Conservation (phyloP, 2,888 invertebrate species). For the Caenorhabditis sinica region DNA sequence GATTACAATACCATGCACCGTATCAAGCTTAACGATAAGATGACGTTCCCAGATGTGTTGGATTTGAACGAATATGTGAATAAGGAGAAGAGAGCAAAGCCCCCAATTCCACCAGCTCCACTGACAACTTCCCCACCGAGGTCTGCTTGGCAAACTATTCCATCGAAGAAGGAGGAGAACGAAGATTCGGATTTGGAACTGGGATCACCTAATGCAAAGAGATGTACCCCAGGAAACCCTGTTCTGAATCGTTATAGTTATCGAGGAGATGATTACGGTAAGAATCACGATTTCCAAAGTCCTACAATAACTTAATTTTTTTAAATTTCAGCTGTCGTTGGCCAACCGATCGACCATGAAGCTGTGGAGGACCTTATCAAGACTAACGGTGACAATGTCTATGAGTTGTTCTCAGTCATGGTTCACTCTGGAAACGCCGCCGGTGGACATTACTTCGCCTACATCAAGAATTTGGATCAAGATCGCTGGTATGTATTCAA, state of each 20-base stretch:
- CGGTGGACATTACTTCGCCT: conserved; percentile 94
- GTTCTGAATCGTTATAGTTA: conserved; percentile 27
- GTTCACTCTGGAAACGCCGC: conserved; percentile 94
- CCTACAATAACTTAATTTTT: neutral
- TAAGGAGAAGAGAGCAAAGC: conserved; percentile 75
- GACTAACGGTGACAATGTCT: conserved; percentile 88
- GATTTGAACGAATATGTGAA: conserved; percentile 89
- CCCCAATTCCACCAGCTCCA: neutral
- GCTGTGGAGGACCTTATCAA: conserved; percentile 71
- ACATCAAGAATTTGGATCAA: conserved; percentile 88
- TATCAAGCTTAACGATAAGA: conserved; percentile 92
- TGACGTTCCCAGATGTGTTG: conserved; percentile 90
- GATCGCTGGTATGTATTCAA: conserved; percentile 93
- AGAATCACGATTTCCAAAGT: neutral
- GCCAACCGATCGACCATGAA: conserved; percentile 63
- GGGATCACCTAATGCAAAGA: conserved; percentile 53
- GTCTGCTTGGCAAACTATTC: conserved; percentile 15
- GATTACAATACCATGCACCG: conserved; percentile 91
- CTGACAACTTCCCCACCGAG: neutral
- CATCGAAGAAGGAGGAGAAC: conserved; percentile 4
- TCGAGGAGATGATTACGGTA: conserved; percentile 20
- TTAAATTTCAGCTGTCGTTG: conserved; percentile 51
- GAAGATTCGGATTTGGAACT: conserved; percentile 59
- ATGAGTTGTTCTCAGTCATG: conserved; percentile 94
- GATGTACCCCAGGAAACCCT: conserved; percentile 28